Conservation (phyloP, 2,888 invertebrate genomes). For the Tachystola acroxantha region DNA sequence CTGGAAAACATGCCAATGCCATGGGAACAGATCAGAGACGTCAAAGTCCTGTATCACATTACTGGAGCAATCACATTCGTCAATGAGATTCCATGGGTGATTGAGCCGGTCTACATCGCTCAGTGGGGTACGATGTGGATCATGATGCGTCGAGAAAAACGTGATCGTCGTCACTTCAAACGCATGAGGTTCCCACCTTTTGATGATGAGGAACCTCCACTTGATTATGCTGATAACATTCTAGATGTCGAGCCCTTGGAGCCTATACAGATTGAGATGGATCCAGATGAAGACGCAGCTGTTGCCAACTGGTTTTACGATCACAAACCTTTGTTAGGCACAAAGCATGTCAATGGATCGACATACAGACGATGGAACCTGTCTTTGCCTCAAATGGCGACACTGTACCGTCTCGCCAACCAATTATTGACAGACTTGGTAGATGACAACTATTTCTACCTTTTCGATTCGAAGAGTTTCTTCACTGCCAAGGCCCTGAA, state of each 20-base stretch:
- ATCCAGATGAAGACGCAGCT: constrained; percentile 94
- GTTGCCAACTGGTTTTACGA: constrained; percentile 99
- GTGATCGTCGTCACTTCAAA: constrained; percentile 99
- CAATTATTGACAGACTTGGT: constrained; percentile 98
- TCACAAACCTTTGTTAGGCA: constrained; percentile 95
- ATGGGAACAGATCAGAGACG: constrained; percentile 99
- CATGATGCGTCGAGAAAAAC: constrained; percentile 99
- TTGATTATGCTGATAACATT: constrained; percentile 99
- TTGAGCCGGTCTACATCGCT: constrained; percentile 99
- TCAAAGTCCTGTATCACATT: constrained; percentile 98
- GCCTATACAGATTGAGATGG: constrained; percentile 98
- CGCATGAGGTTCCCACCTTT: constrained; percentile 99
- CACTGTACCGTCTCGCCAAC: constrained; percentile 97
- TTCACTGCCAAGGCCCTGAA: constrained; percentile 99
- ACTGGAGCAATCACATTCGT: constrained; percentile 99
- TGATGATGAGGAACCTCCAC: constrained; percentile 99
- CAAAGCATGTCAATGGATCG: constrained; percentile 96
- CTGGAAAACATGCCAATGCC: constrained; percentile 99
- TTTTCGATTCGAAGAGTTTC: constrained; percentile 99
- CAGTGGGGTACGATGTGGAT: constrained; percentile 99
- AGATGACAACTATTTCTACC: constrained; percentile 98
- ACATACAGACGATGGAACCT: constrained; percentile 98
- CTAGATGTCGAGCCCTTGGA: constrained; percentile 99
- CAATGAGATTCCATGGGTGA: constrained; percentile 99
- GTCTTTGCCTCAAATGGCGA: constrained; percentile 97